phyloP scores from a whole-genome alignment of 2,113 vertebrate genomes.

The Fulica atra region DNA sequence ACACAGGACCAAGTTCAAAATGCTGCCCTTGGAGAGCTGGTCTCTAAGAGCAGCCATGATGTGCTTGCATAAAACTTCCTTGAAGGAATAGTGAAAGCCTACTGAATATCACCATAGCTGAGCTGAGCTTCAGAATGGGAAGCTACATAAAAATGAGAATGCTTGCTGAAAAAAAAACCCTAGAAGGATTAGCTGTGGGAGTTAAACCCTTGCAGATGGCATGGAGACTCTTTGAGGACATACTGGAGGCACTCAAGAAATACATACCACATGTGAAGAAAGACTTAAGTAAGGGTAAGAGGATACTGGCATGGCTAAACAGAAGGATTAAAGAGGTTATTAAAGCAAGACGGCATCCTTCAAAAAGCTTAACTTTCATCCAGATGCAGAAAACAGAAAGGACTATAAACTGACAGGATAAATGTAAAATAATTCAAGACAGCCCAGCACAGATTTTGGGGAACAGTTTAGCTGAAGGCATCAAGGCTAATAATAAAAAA shows the following conservation, averaged over 20 bases:
- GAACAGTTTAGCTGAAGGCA: neutral
- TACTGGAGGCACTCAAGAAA: neutral
- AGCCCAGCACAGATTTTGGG: neutral
- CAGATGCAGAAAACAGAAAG: neutral
- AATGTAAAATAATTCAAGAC: neutral
- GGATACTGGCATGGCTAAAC: neutral
- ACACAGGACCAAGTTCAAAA: neutral
- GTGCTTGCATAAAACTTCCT: neutral
- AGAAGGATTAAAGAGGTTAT: neutral
- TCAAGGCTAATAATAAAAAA: neutral
- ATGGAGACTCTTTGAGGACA: neutral
- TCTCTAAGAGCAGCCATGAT: neutral
- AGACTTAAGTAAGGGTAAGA: neutral
- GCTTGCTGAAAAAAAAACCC: neutral
- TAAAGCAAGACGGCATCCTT: neutral
- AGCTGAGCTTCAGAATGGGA: neutral
- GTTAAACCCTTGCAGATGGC: neutral
- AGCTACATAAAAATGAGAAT: neutral
- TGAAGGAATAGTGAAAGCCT: neutral
- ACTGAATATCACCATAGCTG: neutral
- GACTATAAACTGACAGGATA: neutral
- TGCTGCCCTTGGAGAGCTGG: neutral
- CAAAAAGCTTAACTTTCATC: neutral
- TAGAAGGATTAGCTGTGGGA: neutral
- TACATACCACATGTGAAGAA: neutral